These are phyloP conservation scores for Girardinus metallicus DNA, from an alignment of 2,797 vertebrate species.

Conservation along the genomic window DNA sequence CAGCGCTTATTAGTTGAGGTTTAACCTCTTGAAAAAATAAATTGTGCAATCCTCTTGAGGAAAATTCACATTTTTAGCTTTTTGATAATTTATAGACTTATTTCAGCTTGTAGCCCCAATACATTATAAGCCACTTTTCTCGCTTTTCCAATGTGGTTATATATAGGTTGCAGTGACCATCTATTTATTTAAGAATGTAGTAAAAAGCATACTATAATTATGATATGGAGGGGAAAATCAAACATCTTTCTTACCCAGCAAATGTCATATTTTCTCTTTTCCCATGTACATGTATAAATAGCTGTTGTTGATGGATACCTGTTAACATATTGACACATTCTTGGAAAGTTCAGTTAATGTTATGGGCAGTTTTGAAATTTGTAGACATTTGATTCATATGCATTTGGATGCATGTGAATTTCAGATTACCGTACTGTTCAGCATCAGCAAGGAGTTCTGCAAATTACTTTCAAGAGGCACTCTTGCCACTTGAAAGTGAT, in stretches of 20 bases:
- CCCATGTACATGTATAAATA: neutral
- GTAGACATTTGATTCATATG: neutral
- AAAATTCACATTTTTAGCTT: conserved; percentile 2
- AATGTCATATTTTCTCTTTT: neutral
- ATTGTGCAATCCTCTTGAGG: neutral
- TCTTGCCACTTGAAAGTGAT: too few relatives aligned
- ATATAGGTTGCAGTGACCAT: neutral
- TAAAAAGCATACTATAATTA: neutral
- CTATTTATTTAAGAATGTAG: neutral
- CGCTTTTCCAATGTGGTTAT: neutral
- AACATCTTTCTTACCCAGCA: neutral
- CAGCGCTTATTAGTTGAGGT: neutral
- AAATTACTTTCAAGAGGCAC: too few relatives aligned
- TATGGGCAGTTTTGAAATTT: neutral
- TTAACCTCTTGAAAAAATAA: neutral
- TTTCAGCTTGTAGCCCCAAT: neutral
- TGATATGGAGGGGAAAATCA: neutral
- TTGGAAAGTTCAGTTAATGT: neutral
- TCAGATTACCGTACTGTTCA: too few relatives aligned
- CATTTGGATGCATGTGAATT: neutral
- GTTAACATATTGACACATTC: neutral
- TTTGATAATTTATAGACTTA: neutral
- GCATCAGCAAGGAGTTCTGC: too few relatives aligned
- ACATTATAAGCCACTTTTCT: neutral
- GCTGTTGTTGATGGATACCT: neutral